Evolutionary conservation across 2,888 invertebrate species (phyloP).

Genomic region (Drymonia ruficornis): DNA sequence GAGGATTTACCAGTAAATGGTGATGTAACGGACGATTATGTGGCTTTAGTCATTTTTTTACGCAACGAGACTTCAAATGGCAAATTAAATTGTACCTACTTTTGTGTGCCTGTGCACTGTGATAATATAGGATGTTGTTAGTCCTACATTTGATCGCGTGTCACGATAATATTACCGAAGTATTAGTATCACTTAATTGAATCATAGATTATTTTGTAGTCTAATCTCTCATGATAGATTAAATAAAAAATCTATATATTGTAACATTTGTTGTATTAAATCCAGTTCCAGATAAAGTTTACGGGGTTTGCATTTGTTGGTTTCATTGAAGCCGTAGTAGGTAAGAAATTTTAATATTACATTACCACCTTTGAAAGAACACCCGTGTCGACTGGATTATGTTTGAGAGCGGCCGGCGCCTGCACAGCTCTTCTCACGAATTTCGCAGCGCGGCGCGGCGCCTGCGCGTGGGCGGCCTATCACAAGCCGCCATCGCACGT

Average conservation of each 20-base stretch:
- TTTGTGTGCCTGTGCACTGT: slow-evolving; percentile 12
- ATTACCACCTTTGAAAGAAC: slow-evolving; percentile 28
- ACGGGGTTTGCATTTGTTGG: background rate
- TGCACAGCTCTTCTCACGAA: slow-evolving; percentile 79
- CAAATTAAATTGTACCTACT: background rate
- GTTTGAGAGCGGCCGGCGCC: slow-evolving; percentile 63
- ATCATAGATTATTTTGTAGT: background rate
- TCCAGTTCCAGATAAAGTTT: background rate
- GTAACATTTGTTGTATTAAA: too few relatives aligned
- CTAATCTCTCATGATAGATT: too few relatives aligned
- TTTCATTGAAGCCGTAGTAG: background rate
- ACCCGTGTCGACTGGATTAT: slow-evolving; percentile 45
- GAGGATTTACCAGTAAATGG: slow-evolving; percentile 39
- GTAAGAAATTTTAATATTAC: background rate
- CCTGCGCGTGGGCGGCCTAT: slow-evolving; percentile 79
- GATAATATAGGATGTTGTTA: slow-evolving; percentile 19
- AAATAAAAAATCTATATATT: too few relatives aligned
- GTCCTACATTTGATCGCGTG: slow-evolving; percentile 8
- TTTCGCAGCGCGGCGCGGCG: slow-evolving; percentile 76
- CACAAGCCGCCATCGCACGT: slow-evolving; percentile 75
- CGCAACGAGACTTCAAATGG: slow-evolving; percentile 16
- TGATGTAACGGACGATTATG: slow-evolving; percentile 37
- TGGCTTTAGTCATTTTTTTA: slow-evolving; percentile 27
- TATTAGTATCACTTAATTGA: too few relatives aligned
- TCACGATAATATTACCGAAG: too few relatives aligned